Evolutionary conservation across 2,888 invertebrate species (phyloP).

Genomic region (Scaptomyza tumidula): DNA sequence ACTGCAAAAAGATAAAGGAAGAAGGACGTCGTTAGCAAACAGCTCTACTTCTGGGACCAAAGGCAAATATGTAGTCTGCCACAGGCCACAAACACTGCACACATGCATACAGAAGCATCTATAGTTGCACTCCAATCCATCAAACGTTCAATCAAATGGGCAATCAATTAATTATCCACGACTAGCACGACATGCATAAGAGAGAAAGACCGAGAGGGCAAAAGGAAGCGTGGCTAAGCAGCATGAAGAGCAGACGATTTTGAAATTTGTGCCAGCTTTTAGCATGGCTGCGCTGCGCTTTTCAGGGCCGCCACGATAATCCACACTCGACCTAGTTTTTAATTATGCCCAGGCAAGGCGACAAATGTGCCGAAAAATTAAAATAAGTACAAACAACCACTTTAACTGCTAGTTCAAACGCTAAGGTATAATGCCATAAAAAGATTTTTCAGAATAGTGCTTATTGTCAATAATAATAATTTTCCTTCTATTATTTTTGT

Average conservation of each 20-base stretch:
- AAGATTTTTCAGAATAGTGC: background rate
- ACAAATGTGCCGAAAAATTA: constrained; percentile 1
- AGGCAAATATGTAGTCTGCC: constrained; percentile 27
- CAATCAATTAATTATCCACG: constrained; percentile 74
- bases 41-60: constrained; percentile 17
- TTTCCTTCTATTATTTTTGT: too few relatives aligned
- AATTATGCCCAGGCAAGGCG: constrained; percentile 49
- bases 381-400: background rate
- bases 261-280: constrained; percentile 5
- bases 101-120: background rate
- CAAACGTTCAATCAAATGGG: constrained; percentile 72
- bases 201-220: background rate
- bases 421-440: constrained; percentile 3
- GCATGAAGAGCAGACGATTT: constrained; percentile 8
- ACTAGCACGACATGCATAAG: constrained; percentile 25
- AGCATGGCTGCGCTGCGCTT: constrained; percentile 25
- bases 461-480: too few relatives aligned
- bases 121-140: constrained; percentile 48
- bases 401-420: constrained; percentile 12
- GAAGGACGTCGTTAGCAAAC: constrained; percentile 36
- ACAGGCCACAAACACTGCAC: background rate
- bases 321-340: constrained; percentile 58
- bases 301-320: constrained; percentile 32
- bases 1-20: constrained; percentile 53
- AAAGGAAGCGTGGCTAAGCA: background rate